Evolutionary conservation across 2,888 invertebrate species (phyloP).

Genomic region (Chrysolina americana): DNA sequence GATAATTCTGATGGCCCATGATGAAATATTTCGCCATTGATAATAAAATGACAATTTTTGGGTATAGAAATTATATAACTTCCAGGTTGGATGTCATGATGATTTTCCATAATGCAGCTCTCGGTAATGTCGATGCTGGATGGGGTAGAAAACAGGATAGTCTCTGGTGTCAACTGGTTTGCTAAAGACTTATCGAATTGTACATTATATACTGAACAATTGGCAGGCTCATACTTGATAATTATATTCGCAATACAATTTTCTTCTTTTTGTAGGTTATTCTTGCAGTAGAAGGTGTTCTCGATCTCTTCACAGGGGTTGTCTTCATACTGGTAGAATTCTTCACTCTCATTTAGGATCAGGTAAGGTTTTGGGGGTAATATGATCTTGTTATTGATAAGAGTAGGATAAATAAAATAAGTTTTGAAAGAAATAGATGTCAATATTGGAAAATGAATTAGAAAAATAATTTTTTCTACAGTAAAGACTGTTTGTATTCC

Average conservation of each 20-base stretch:
- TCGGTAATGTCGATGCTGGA: neutral
- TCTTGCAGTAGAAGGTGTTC: constrained; percentile 21
- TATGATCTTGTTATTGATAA: no score
- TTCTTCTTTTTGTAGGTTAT: constrained; percentile 9
- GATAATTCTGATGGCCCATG: neutral
- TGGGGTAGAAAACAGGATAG: neutral
- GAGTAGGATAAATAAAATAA: constrained; percentile 3
- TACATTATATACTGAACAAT: constrained; percentile 7
- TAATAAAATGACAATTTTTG: neutral
- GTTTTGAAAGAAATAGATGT: no score
- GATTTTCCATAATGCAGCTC: no score
- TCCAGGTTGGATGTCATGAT: neutral
- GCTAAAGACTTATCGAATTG: neutral
- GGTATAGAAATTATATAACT: neutral
- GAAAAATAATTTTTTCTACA: constrained; percentile 14
- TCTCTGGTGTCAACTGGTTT: neutral
- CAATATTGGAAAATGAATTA: no score
- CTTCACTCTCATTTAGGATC: constrained; percentile 14
- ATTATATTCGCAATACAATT: constrained; percentile 1
- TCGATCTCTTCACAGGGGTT: constrained; percentile 21
- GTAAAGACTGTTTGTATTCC: constrained; percentile 17
- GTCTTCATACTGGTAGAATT: constrained; percentile 19
- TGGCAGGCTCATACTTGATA: constrained; percentile 7
- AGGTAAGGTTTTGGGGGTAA: constrained; percentile 17
- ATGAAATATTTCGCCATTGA: no score